Percentiles rank a stretch among this genome's conserved stretches.
Evolutionary conservation across 64 coral and sea anemone species (phyloP).

Genomic region (Actinia equina): DNA sequence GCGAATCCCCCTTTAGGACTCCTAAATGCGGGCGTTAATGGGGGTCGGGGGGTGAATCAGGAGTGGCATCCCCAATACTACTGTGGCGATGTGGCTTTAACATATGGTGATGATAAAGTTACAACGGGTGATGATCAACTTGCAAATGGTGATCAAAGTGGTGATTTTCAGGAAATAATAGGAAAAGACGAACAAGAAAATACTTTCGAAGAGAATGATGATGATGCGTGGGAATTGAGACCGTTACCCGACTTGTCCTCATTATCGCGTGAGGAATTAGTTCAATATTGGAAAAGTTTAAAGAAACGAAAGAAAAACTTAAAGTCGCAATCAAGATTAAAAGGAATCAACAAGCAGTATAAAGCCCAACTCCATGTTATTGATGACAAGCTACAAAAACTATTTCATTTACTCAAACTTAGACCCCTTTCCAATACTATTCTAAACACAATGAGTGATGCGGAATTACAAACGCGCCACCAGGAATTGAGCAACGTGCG

Average conservation of each 20-base stretch:
- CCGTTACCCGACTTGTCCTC: neutral
- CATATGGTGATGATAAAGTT: neutral
- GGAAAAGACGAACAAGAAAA: neutral
- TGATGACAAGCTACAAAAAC: neutral
- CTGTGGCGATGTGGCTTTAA: neutral
- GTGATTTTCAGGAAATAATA: neutral
- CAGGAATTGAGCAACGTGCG: neutral
- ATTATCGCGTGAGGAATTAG: neutral
- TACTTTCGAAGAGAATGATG: neutral
- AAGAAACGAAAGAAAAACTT: neutral
- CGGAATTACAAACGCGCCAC: neutral
- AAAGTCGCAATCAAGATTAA: neutral
- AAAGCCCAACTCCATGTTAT: neutral
- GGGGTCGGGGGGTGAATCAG: too few relatives aligned
- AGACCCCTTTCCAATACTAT: neutral
- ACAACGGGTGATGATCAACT: neutral
- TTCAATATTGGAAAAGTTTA: neutral
- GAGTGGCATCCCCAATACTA: too few relatives aligned
- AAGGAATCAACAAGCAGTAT: neutral
- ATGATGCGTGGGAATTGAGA: neutral
- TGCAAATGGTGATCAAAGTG: neutral
- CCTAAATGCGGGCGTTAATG: too few relatives aligned
- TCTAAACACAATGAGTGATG: neutral
- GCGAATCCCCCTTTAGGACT: too few relatives aligned
- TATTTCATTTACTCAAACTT: neutral